phyloP scores from a whole-genome alignment of 2,888 invertebrate genomes.

The Ormyrus thymus region DNA sequence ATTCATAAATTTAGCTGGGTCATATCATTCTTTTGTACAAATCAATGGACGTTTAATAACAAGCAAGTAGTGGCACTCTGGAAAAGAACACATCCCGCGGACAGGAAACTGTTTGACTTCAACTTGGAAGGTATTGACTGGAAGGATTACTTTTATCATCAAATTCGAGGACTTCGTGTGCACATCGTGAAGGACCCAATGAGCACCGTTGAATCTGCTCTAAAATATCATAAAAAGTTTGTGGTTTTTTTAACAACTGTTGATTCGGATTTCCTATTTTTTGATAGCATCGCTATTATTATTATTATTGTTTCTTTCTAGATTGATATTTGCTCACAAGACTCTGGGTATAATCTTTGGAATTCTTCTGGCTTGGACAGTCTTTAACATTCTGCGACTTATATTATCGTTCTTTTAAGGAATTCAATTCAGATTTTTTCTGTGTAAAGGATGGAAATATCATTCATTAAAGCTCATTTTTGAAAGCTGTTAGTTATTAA shows the following conservation, averaged over 20 bases:
- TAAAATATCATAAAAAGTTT: background rate
- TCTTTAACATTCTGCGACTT: background rate
- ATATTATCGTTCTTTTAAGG: background rate
- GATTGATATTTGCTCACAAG: constrained; percentile 68
- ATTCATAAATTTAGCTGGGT: constrained; percentile 84
- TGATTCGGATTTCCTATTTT: background rate
- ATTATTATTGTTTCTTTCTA: constrained; percentile 58
- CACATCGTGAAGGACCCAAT: constrained; percentile 87
- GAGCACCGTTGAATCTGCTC: constrained; percentile 80
- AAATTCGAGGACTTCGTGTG: constrained; percentile 82
- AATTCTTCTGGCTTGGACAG: constrained; percentile 59
- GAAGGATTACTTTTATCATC: constrained; percentile 81
- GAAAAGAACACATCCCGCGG: constrained; percentile 77
- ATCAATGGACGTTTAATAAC: constrained; percentile 84
- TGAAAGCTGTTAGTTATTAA: no score
- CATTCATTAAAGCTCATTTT: no score
- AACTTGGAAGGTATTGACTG: constrained; percentile 83
- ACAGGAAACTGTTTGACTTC: constrained; percentile 82
- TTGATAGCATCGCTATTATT: no score
- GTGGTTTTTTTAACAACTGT: background rate
- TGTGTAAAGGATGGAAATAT: no score
- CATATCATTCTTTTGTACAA: constrained; percentile 85
- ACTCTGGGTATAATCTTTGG: constrained; percentile 52
- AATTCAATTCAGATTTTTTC: no score
- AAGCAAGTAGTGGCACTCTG: constrained; percentile 79